Percentiles rank a stretch among this genome's conserved stretches.
Evolutionary conservation across 2,797 vertebrate species (phyloP).

Genomic region (Pristis pectinata): DNA sequence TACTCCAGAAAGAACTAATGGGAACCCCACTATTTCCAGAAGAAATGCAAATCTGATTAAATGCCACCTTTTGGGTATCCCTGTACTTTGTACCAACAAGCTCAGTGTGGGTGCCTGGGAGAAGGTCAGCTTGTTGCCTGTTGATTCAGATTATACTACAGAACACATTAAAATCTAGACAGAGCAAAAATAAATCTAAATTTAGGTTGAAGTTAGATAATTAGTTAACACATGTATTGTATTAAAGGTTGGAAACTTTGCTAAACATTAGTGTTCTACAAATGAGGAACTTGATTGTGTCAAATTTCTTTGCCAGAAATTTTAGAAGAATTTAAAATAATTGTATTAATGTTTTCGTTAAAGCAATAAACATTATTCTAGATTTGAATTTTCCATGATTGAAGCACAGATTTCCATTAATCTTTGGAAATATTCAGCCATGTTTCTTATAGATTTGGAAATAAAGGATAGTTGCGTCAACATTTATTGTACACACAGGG

Average conservation of each 20-base stretch:
- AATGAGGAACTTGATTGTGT: not conserved
- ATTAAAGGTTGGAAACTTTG: not conserved
- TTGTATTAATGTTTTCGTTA: not conserved
- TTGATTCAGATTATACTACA: not conserved
- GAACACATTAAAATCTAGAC: not conserved
- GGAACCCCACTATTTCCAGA: not conserved
- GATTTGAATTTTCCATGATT: not conserved
- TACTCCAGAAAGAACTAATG: not conserved
- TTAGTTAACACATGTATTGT: not conserved
- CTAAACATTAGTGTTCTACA: no score
- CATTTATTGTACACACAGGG: not conserved
- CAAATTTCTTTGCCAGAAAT: not conserved
- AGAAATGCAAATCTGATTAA: not conserved
- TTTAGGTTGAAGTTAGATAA: not conserved
- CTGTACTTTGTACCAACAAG: not conserved
- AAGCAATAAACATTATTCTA: not conserved
- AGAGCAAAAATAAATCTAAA: not conserved
- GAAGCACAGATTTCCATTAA: conserved; percentile 1
- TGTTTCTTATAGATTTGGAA: not conserved
- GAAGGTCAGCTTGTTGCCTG: not conserved
- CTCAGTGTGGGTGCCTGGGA: not conserved
- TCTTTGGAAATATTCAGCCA: not conserved
- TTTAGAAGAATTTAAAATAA: not conserved
- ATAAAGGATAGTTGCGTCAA: not conserved
- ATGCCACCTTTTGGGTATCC: not conserved